These are phyloP conservation scores for Oriolus oriolus DNA, from an alignment of 2,113 vertebrate species.

Conservation along the genomic window DNA sequence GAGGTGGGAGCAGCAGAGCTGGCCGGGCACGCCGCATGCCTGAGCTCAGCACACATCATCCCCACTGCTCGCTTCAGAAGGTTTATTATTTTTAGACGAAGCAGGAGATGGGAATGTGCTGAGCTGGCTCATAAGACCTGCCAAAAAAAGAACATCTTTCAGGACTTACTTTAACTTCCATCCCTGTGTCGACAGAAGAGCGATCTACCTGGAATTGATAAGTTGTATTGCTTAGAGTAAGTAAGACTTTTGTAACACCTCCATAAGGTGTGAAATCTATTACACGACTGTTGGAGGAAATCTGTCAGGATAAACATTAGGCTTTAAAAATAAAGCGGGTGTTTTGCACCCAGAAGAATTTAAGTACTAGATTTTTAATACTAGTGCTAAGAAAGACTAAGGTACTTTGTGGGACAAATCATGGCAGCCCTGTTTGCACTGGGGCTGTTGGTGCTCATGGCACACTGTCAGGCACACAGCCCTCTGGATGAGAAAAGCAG, in stretches of 20 bases:
- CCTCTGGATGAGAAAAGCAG: not conserved
- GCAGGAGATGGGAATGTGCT: slow-evolving; percentile 41
- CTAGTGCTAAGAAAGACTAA: not conserved
- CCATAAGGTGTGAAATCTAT: not conserved
- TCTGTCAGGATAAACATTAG: not conserved
- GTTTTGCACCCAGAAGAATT: not conserved
- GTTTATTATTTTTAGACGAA: slow-evolving; percentile 61
- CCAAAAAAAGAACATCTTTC: slow-evolving; percentile 38
- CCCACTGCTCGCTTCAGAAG: not conserved
- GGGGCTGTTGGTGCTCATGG: not conserved
- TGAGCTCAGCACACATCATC: not conserved
- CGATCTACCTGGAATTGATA: not conserved
- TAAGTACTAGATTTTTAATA: not conserved
- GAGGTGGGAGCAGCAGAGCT: not conserved
- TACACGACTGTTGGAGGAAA: not conserved
- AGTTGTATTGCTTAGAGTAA: not conserved
- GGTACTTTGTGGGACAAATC: not conserved
- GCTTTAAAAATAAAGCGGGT: not conserved
- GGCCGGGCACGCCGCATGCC: rapidly evolving
- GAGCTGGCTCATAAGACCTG: slow-evolving; percentile 28
- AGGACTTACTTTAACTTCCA: not conserved
- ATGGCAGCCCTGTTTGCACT: not conserved
- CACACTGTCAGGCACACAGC: not conserved
- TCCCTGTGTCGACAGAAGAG: not conserved
- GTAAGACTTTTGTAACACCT: not conserved